Evolutionary conservation across 2,888 invertebrate species (phyloP).

Genomic region (Teleiodes luculella): DNA sequence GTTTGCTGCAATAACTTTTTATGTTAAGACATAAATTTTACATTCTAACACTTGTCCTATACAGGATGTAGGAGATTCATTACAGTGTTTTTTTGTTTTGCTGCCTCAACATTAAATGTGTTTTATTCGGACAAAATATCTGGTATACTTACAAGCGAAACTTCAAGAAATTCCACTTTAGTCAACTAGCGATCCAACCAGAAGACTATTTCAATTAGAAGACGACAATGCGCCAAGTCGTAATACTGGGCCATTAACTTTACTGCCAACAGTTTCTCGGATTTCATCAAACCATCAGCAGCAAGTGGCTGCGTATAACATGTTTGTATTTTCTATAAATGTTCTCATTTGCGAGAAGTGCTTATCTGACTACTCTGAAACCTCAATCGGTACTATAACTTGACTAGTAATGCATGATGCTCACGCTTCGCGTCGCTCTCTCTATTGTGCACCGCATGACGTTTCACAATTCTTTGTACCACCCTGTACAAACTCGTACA

Average conservation of each 20-base stretch:
- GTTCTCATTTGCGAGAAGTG: conserved; percentile 11
- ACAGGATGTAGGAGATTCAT: background rate
- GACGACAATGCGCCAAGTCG: conserved; percentile 12
- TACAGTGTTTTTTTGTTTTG: too few relatives aligned
- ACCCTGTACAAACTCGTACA: conserved; percentile 30
- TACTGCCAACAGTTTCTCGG: conserved; percentile 10
- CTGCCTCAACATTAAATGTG: too few relatives aligned
- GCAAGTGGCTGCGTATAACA: conserved; percentile 16
- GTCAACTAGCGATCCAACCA: background rate
- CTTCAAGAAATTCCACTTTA: too few relatives aligned
- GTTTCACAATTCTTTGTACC: conserved; percentile 67
- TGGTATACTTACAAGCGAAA: too few relatives aligned
- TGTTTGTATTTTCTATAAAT: conserved; percentile 18
- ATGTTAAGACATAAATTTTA: conserved; percentile 8
- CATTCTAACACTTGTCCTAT: conserved; percentile 3
- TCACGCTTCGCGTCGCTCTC: conserved; percentile 62
- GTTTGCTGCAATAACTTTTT: conserved; percentile 10
- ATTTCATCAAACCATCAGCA: conserved; percentile 11
- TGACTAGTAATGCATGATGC: conserved; percentile 66
- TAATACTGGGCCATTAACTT: conserved; percentile 9
- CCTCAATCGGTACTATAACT: conserved; percentile 15
- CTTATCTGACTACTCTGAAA: conserved; percentile 6
- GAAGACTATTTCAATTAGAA: conserved; percentile 10
- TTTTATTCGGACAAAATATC: background rate
- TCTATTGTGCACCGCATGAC: conserved; percentile 65